A percentile compares a stretch with the other conserved stretches of the same genome.
Conservation (phyloP, 1,140 invertebrate genomes). For the Papilio xuthus region DNA sequence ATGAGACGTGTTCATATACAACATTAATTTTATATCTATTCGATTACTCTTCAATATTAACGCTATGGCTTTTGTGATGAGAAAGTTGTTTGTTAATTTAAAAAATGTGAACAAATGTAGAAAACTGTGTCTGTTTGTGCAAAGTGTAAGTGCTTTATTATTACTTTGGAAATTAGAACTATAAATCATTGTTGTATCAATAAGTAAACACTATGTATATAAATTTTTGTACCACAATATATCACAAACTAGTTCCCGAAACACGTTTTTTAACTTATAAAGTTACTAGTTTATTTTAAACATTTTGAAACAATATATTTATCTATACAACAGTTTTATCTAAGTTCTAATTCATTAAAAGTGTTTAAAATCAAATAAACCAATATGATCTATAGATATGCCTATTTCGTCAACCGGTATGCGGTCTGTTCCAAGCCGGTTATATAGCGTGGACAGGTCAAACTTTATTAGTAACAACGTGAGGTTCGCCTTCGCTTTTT, state of each 20-base stretch:
- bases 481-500: slow-evolving; percentile 11
- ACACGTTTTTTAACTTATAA: too few species aligned
- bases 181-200: background rate
- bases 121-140: slow-evolving; percentile 46
- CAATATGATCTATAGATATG: background rate
- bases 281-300: too few species aligned
- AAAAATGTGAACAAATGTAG: slow-evolving; percentile 55
- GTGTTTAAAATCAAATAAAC: background rate
- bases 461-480: slow-evolving; percentile 2
- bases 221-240: background rate
- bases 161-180: slow-evolving; percentile 21
- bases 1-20: slow-evolving; percentile 32
- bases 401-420: slow-evolving; percentile 4
- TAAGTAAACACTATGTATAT: background rate
- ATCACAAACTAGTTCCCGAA: too few species aligned
- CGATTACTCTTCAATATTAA: slow-evolving; percentile 42
- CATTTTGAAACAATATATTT: background rate
- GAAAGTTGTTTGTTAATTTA: slow-evolving; percentile 56
- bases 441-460: background rate
- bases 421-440: slow-evolving; percentile 1
- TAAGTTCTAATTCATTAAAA: background rate
- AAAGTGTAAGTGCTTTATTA: slow-evolving; percentile 57
- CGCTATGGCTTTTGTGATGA: slow-evolving; percentile 62
- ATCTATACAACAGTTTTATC: background rate
- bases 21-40: slow-evolving; percentile 40